Base-by-base conservation (phyloP, 2,797 vertebrate species). In the Carapus acus region DNA sequence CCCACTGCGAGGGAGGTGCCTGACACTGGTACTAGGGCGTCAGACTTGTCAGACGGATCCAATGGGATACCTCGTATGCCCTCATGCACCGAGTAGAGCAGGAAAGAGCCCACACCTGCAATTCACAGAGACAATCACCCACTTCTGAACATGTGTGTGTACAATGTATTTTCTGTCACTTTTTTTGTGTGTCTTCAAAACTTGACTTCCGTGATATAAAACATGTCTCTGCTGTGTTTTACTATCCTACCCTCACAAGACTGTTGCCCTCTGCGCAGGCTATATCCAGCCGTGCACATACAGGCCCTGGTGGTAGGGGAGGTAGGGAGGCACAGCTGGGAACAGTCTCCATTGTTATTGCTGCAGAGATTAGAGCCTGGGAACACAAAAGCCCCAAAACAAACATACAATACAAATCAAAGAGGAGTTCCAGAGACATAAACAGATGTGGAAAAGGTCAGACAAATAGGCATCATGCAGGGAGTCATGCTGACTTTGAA, bases 271-370 rank as follows among this genome's bases (percentile, higher is more conserved):
- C 85, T 92, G 75, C 86, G 91, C 42, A 98, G 87, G 82, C 94
- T 97, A 79, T 97, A 98, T 47, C 95, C 95, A 0, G 95, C 94
- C 0, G 94, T 98, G 78, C 95, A 98, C 94, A 95, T 96, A 79
- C 95, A 98, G 66, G 94, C 87, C 40, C 92, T 87, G 43, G 89
- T 90, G 2, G 73, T 90, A 15, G 82, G 86, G 0, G 94, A 96
- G 0, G 93, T 96, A 59, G 95, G 94, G 31, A 98, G 91, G 65
- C 95, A 98, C 75, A 98, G 91, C 88, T 98, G 95, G 2, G 94
- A 96, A 71, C 96, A 98, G 80, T 94, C 93, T 0, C 93, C 94
- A 0, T 97, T 97, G 76, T 92, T 94, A 7, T 88, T 74, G 15
- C 93, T 96, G 85, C 95, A 98, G 51, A 92, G 87, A 81, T 94